Evolutionary conservation across 2,113 vertebrate species (phyloP).

Genomic region (Pseudopodoces humilis): DNA sequence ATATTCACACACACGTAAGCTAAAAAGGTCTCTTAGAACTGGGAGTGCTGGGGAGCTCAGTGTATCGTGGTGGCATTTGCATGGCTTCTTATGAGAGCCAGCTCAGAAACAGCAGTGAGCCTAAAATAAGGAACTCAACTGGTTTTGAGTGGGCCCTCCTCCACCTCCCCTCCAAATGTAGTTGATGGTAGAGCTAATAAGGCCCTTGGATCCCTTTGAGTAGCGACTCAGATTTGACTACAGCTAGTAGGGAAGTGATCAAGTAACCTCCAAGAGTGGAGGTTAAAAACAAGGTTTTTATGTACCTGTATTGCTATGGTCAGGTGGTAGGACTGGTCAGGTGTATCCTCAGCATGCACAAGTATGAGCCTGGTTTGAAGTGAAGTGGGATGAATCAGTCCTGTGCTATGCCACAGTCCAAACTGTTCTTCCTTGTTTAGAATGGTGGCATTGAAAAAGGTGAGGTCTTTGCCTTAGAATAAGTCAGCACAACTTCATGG

Average conservation of each 20-base stretch:
- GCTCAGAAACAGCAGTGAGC: neutral
- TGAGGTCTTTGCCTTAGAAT: neutral
- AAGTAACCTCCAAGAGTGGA: neutral
- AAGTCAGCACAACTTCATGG: neutral
- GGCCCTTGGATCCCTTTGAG: neutral
- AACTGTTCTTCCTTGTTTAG: neutral
- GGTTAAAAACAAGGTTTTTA: neutral
- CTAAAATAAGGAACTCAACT: neutral
- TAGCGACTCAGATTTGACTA: neutral
- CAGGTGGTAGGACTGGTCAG: neutral
- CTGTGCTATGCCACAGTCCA: neutral
- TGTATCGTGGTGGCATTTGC: neutral
- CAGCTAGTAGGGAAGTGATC: neutral
- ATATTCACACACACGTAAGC: neutral
- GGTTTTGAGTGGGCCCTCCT: neutral
- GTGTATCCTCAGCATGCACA: neutral
- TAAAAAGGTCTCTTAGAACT: neutral
- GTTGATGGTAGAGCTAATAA: neutral
- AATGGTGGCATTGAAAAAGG: neutral
- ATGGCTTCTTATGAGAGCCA: neutral
- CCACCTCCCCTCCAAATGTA: neutral
- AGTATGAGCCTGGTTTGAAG: neutral
- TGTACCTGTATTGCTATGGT: neutral
- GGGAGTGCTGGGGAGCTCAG: neutral
- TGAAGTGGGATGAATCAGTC: neutral